Percentiles rank a stretch among this genome's conserved stretches.
Conservation (phyloP, 2,113 vertebrate genomes). For the Gasterosteus nipponicus region DNA sequence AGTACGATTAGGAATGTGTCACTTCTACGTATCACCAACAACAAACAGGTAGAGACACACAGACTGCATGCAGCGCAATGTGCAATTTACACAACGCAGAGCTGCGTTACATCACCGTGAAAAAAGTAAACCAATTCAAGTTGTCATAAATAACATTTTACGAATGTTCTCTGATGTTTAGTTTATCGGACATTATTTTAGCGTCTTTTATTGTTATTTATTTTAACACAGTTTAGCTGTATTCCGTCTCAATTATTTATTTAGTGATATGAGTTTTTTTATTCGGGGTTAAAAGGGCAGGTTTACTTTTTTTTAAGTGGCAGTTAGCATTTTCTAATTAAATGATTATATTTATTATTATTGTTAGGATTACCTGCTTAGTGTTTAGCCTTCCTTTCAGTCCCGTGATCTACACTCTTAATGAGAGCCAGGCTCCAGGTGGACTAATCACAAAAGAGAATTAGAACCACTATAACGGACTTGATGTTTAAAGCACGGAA, state of each 20-base stretch:
- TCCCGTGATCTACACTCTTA: slow-evolving; percentile 96
- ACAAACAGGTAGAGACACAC: slow-evolving; percentile 7
- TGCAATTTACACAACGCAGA: neutral
- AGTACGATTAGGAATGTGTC: slow-evolving; percentile 37
- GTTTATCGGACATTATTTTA: slow-evolving; percentile 94
- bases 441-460: slow-evolving; percentile 98
- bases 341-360: slow-evolving; percentile 92
- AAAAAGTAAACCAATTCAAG: slow-evolving; percentile 99
- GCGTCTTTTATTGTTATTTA: slow-evolving; percentile 92
- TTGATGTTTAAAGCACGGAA: slow-evolving; percentile 92
- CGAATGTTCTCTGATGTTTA: slow-evolving; percentile 86
- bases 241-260: slow-evolving; percentile 90
- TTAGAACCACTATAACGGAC: slow-evolving; percentile 92
- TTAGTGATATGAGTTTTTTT: slow-evolving; percentile 91
- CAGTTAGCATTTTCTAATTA: slow-evolving; percentile 94
- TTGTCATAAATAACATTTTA: slow-evolving; percentile 86
- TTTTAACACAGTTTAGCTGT: slow-evolving; percentile 75
- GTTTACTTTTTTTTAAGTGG: slow-evolving; percentile 99
- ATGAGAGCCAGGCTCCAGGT: slow-evolving; percentile 95
- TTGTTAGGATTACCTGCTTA: slow-evolving; percentile 99
- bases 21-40: neutral
- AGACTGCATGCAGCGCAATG: slow-evolving; percentile 68
- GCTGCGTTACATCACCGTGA: slow-evolving; percentile 86
- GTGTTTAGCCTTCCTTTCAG: slow-evolving; percentile 99
- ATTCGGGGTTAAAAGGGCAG: slow-evolving; percentile 92